Evolutionary conservation across 2,113 vertebrate genomes (phyloP), one percentile per base, ranked within the genome.

Genomic region (Pycnonotus jocosus): DNA sequence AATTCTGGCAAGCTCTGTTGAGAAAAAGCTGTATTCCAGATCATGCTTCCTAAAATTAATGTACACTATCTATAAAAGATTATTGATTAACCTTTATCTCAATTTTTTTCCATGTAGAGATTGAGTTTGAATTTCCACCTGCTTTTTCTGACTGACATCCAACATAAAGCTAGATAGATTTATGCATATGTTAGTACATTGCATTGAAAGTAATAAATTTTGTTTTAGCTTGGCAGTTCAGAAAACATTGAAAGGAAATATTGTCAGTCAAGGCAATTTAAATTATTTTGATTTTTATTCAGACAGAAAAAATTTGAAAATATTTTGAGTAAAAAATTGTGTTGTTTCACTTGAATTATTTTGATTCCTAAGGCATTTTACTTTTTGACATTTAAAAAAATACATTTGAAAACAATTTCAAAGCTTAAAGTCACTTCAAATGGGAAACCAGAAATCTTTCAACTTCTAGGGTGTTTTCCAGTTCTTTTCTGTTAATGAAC

Each of bases 391-490:
- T 91, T 74, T n/a, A 15, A 94, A 72, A 88, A 87, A 91, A 78
- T 56, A 62, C 2, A 73, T 88, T 93, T 92, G 62, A 94, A 95
- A 92, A 79, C 12, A 9, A 47, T 92, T 94, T 94, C 88, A 91
- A 95, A 91, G 44, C 12, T 53, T 42, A 48, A 90, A 95, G 44
- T 83, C 44, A 78, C 57, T 93, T 92, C n/a, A 87, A 85, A 81
- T 91, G 37, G 80, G 69, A 95, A 93, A 97, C 21, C 23, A 91
- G 83, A 92, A 95, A 87, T 91, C 91, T 89, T 96, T 92, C 77
- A 94, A 45, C 51, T 91, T 92, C 61, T 68, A 64, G 61, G 21
- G 70, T 84, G 38, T 93, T 89, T 92, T 86, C 81, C 69, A 77
- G 35, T 84, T 81, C 24, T 93, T 88, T 92, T 84, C 53, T 74